These are phyloP conservation scores for Florisuga fusca DNA, from an alignment of 2,797 vertebrate genomes.

Conservation along the genomic window DNA sequence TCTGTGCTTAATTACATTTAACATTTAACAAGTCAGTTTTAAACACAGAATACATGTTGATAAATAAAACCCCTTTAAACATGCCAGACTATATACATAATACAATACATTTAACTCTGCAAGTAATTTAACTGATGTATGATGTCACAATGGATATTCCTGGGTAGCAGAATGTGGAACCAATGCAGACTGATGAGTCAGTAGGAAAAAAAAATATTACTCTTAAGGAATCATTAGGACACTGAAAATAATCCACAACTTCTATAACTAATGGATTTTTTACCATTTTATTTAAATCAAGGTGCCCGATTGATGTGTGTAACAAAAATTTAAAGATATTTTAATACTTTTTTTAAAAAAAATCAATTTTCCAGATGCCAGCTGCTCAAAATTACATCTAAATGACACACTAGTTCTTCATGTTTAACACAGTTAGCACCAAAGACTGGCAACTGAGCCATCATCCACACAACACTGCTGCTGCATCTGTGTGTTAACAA, in stretches of 20 bases:
- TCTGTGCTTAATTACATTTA: background rate
- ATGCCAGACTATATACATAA: background rate
- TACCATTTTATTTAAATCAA: conserved; percentile 36
- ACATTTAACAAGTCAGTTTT: background rate
- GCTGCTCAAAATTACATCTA: background rate
- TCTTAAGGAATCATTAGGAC: background rate
- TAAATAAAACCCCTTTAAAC: background rate
- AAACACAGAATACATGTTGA: background rate
- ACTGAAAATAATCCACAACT: conserved; percentile 18
- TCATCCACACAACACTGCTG: background rate
- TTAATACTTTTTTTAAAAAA: background rate
- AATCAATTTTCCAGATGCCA: background rate
- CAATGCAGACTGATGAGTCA: background rate
- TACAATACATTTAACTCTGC: background rate
- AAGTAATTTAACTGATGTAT: background rate
- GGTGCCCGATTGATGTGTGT: background rate
- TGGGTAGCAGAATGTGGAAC: background rate
- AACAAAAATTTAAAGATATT: background rate
- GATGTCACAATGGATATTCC: background rate
- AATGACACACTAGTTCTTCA: background rate
- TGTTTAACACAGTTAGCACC: background rate
- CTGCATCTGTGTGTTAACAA: background rate
- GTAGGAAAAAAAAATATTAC: background rate
- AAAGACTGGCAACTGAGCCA: background rate
- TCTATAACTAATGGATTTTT: background rate